These are phyloP conservation scores for Bimastos eiseni DNA, from an alignment of 2,888 invertebrate species.

Conservation along the genomic window DNA sequence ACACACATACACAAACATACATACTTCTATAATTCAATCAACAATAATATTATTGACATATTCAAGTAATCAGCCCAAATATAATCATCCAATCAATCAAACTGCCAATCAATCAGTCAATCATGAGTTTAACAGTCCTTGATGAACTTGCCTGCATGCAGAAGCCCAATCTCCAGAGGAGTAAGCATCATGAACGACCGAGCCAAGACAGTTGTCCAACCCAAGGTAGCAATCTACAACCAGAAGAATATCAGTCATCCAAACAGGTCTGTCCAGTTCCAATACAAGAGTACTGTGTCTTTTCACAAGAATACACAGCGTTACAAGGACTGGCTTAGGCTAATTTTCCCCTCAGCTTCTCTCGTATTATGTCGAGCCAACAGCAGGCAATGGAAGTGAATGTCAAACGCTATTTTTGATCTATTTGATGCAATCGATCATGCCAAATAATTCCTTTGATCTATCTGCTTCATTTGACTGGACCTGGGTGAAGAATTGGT, in stretches of 20 bases:
- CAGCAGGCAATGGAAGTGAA: too few species aligned
- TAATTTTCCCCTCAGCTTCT: background rate
- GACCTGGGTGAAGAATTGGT: too few species aligned
- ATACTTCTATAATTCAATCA: background rate
- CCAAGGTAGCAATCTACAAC: slow-evolving; percentile 6
- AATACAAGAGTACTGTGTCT: background rate
- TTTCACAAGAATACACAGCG: background rate
- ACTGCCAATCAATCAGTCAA: background rate
- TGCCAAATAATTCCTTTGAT: too few species aligned
- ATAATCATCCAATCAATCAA: background rate
- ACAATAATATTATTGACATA: background rate
- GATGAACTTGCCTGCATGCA: slow-evolving; percentile 1
- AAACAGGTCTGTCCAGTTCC: background rate
- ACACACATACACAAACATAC: too few species aligned
- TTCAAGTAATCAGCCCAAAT: background rate
- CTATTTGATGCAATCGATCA: too few species aligned
- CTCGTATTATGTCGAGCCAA: too few species aligned
- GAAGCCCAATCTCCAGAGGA: background rate
- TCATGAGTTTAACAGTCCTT: background rate
- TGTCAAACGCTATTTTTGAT: too few species aligned
- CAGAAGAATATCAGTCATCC: background rate
- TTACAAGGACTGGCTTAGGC: background rate
- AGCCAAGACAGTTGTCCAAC: background rate
- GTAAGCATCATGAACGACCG: background rate
- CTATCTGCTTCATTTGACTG: too few species aligned